A percentile compares a stretch with the other conserved stretches of the same genome.
phyloP scores from a whole-genome alignment of 2,888 invertebrate species.

The Tanypteryx hageni region DNA sequence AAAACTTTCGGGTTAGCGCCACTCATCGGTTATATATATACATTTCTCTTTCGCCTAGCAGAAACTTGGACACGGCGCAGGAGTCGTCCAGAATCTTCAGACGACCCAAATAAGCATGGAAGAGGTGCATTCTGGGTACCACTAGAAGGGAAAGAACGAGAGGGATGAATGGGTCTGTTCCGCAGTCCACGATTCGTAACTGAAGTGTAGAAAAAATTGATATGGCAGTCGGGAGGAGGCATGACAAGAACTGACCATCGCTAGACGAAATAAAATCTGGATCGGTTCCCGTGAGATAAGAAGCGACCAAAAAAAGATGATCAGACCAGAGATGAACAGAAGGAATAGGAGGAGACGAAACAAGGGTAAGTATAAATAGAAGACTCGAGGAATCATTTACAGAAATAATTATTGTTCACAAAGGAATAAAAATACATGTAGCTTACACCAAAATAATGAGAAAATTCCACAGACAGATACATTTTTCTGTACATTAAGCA shows the following conservation, averaged over 20 bases:
- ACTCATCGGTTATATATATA: neutral
- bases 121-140: neutral
- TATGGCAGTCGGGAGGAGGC: neutral
- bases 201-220: neutral
- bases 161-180: neutral
- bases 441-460: no score
- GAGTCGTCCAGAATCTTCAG: neutral
- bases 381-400: no score
- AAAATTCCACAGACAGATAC: no score
- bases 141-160: neutral
- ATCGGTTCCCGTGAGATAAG: conserved; percentile 13
- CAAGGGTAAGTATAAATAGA: no score
- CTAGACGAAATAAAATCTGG: conserved; percentile 35
- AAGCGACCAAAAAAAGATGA: neutral
- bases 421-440: no score
- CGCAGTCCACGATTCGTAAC: neutral
- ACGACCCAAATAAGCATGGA: conserved; percentile 17
- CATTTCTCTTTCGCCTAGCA: conserved; percentile 29
- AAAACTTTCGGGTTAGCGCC: neutral
- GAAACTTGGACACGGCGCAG: neutral
- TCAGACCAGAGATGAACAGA: neutral
- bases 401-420: no score
- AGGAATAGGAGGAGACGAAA: neutral
- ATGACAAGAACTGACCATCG: neutral
- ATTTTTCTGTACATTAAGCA: no score